phyloP scores from a whole-genome alignment of 2,888 invertebrate species.

The Hydropsyche betteni region DNA sequence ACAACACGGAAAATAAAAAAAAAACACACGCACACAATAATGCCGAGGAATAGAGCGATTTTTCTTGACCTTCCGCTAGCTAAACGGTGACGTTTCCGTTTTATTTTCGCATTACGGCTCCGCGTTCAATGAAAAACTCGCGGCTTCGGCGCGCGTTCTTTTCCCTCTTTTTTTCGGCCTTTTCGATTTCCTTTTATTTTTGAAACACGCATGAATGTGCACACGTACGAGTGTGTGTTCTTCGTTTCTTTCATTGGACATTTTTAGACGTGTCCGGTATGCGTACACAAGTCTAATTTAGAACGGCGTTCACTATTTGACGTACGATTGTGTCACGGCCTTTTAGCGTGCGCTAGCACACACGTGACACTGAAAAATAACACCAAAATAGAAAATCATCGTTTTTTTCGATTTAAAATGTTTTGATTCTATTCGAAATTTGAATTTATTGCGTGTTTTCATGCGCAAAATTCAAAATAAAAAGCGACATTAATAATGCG shows the following conservation, averaged over 20 bases:
- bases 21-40: not conserved
- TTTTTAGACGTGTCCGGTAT: constrained; percentile 38
- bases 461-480: no score
- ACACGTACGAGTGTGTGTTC: not conserved
- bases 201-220: not conserved
- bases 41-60: not conserved
- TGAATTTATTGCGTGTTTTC: no score
- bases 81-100: not conserved
- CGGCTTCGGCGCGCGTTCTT: not conserved
- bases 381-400: no score
- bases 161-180: constrained; percentile 13
- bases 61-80: constrained; percentile 6
- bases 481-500: no score
- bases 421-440: no score
- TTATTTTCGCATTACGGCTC: not conserved
- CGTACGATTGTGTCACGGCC: constrained; percentile 34
- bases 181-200: not conserved
- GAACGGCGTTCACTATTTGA: constrained; percentile 25
- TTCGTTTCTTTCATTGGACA: constrained; percentile 18
- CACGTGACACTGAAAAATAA: no score
- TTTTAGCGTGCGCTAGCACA: constrained; percentile 4
- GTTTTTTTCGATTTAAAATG: no score
- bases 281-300: constrained; percentile 36
- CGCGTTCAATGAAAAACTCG: constrained; percentile 26
- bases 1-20: no score